Conservation (phyloP, 2,797 vertebrate species). For the Cryptoblepharus egeriae region DNA sequence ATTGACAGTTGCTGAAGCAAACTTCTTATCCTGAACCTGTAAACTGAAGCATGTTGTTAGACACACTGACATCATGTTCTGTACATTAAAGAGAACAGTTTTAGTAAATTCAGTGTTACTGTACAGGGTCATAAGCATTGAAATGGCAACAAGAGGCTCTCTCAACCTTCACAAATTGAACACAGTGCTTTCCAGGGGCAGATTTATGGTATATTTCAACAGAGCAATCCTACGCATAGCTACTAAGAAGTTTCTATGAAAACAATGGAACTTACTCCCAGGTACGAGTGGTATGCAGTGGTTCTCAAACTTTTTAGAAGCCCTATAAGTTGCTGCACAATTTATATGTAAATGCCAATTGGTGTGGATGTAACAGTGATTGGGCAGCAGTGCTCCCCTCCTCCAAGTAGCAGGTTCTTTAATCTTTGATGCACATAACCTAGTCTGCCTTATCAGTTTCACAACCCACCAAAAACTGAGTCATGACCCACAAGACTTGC, state of each 20-base stretch:
- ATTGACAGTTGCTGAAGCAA: constrained; percentile 54
- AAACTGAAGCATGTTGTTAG: constrained; percentile 61
- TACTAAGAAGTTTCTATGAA: too few relatives aligned
- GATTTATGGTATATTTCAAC: not conserved
- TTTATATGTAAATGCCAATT: too few relatives aligned
- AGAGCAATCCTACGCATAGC: not conserved
- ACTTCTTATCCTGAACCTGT: constrained; percentile 26
- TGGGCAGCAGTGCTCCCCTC: too few relatives aligned
- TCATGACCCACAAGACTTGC: too few relatives aligned
- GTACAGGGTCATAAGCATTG: not conserved
- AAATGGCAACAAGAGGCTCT: not conserved
- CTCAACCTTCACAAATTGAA: not conserved
- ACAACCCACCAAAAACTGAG: too few relatives aligned
- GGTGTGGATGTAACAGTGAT: too few relatives aligned
- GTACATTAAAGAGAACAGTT: constrained; percentile 24
- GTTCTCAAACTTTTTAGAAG: too few relatives aligned
- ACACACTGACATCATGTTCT: constrained; percentile 45
- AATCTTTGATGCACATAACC: too few relatives aligned
- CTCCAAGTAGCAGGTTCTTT: too few relatives aligned
- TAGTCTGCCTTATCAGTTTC: too few relatives aligned
- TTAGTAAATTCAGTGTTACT: constrained; percentile 46
- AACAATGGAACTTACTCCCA: not conserved
- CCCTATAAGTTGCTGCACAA: too few relatives aligned
- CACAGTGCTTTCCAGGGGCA: not conserved
- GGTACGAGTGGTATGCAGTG: too few relatives aligned